These are phyloP conservation scores for Fistularia commersonii DNA, from an alignment of 2,797 vertebrate genomes.

Conservation along the genomic window DNA sequence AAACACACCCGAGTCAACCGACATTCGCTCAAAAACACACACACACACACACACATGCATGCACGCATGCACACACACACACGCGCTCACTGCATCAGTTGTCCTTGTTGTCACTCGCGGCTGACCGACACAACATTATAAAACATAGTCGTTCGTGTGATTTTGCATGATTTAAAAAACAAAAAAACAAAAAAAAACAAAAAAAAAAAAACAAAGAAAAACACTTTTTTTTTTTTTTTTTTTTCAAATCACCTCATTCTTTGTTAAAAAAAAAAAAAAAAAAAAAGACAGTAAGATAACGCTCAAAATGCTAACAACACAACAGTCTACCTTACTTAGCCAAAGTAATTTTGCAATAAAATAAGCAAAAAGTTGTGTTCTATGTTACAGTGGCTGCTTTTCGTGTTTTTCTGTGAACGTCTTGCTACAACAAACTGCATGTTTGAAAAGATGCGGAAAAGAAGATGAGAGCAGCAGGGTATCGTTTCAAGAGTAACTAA, in stretches of 20 bases:
- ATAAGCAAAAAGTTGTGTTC: conserved; percentile 1
- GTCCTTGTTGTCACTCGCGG: conserved; percentile 35
- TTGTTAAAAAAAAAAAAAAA: conserved; percentile 37
- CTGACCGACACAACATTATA: conserved; percentile 53
- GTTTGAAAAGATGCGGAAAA: conserved; percentile 25
- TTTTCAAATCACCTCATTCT: conserved; percentile 51
- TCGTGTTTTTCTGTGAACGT: conserved; percentile 31
- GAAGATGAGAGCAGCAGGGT: conserved; percentile 61
- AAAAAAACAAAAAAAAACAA: conserved; percentile 34
- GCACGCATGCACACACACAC: not conserved
- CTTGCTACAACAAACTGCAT: conserved; percentile 68
- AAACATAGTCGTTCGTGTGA: conserved; percentile 69
- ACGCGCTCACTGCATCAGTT: conserved; percentile 18
- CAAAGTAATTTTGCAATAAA: not conserved
- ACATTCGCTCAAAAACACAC: conserved; percentile 6
- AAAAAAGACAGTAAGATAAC: conserved; percentile 38
- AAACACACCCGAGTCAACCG: conserved; percentile 51
- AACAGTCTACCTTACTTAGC: conserved; percentile 68
- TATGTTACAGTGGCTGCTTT: no score
- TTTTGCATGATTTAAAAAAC: conserved; percentile 57
- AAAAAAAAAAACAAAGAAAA: conserved; percentile 30
- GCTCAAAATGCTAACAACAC: conserved; percentile 52
- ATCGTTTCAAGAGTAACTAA: conserved; percentile 56
- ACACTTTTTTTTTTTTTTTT: conserved; percentile 40
- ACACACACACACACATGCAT: conserved; percentile 11